Conservation (phyloP, 1,140 invertebrate genomes). For the Cydia pomonella region DNA sequence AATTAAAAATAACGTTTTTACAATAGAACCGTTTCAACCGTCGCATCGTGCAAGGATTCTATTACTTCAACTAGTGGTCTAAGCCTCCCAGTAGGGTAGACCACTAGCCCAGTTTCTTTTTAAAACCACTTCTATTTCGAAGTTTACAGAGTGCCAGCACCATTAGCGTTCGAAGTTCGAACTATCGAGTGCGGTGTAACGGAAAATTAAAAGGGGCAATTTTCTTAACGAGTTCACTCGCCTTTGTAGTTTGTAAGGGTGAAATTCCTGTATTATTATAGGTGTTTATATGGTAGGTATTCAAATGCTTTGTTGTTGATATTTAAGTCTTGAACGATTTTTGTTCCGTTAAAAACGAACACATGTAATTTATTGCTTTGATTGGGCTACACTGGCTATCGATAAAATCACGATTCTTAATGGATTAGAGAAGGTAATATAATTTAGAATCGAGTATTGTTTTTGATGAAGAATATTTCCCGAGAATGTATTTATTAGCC, state of each 20-base stretch:
- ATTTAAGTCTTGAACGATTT: too few relatives aligned
- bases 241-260: slow-evolving; percentile 23
- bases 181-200: slow-evolving; percentile 45
- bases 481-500: too few relatives aligned
- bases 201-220: slow-evolving; percentile 73
- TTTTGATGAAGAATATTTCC: too few relatives aligned
- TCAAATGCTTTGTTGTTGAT: background rate
- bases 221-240: slow-evolving; percentile 63
- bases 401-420: too few relatives aligned
- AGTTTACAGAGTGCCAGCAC: background rate
- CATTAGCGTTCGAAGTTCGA: background rate
- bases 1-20: background rate
- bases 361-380: too few relatives aligned
- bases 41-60: background rate
- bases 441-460: too few relatives aligned
- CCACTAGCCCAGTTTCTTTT: slow-evolving; percentile 1
- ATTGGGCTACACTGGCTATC: too few relatives aligned
- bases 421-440: too few relatives aligned
- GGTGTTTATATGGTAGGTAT: background rate
- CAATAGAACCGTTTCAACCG: background rate
- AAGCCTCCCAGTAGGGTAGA: background rate
- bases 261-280: background rate
- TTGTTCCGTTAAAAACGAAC: too few relatives aligned
- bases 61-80: background rate
- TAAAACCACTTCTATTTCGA: background rate